Evolutionary conservation across 2,888 invertebrate genomes (phyloP), one percentile per base, ranked within the genome.

Genomic region (Diplazon laetatorius): DNA sequence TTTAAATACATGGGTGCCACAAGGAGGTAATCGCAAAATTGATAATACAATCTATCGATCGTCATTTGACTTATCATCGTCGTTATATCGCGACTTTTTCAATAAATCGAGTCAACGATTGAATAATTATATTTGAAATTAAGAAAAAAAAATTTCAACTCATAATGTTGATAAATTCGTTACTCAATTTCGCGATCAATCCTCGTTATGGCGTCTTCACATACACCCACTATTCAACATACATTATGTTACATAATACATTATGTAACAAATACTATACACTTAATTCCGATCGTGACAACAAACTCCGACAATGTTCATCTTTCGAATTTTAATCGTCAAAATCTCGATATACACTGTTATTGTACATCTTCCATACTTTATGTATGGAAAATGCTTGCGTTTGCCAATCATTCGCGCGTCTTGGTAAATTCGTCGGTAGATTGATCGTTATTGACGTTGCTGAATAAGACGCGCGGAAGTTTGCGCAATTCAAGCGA

Each of bases 301-400:
- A 73, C 30, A 46, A 37, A 30, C 30, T 44, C 14, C 50, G n/a
- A n/a, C n/a, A n/a, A n/a, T 10, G 42, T 50, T 52, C 25, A 66
- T 68, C 60, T 66, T 37, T 20, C 18, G 48, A 37, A n/a, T n/a
- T 65, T 20, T 18, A 18, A 37, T 30, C 63, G 35, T 63, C 65
- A 14, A 37, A 46, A 22, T 55, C 48, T 59, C 59, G 59, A 59
- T 59, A 76, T 59, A 76, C 76, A 71, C 71, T 76, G 2, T 30
- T 30, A 30, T 30, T 6, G 30, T 30, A 30, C 30, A 30, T n/a
- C n/a, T n/a, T n/a, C n/a, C n/a, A n/a, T n/a, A n/a, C n/a, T 59
- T 37, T 44, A 25, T 42, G 76, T 70, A 59, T 71, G 66, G 66
- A 42, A 44, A 39, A 66, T 71, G 50, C 66, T 71, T 66, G 70